phyloP scores from a whole-genome alignment of 2,797 vertebrate species.

The Cossypha caffra region DNA sequence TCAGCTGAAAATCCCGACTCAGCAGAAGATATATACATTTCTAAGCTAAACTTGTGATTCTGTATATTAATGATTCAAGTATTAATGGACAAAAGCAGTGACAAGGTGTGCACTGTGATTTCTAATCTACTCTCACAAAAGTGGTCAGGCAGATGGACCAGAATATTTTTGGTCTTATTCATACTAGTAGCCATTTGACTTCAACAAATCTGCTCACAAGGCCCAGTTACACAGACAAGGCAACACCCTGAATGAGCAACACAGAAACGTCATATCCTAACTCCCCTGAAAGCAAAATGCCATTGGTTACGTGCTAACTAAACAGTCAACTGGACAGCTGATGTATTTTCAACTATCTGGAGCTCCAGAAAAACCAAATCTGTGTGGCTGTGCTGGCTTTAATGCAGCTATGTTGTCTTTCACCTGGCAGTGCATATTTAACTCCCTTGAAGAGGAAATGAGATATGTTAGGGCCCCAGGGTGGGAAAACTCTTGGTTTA shows the following conservation, averaged over 20 bases:
- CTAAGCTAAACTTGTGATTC: background rate
- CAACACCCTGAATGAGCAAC: background rate
- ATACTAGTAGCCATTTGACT: background rate
- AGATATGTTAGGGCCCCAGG: background rate
- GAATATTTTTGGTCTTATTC: background rate
- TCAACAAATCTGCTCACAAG: background rate
- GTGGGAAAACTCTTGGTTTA: background rate
- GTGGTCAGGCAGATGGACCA: background rate
- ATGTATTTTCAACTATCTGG: background rate
- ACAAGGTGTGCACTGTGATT: background rate
- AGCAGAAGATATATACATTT: background rate
- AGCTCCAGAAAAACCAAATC: background rate
- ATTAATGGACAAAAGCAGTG: background rate
- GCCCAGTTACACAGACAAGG: background rate
- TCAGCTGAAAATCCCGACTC: background rate
- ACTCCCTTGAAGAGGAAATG: background rate
- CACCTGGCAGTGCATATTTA: background rate
- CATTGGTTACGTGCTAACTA: background rate
- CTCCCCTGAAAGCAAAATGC: background rate
- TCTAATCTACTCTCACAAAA: background rate
- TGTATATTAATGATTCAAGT: background rate
- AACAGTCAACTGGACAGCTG: background rate
- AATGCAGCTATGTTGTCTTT: background rate
- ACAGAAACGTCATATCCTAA: background rate
- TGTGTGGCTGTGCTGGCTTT: background rate